Percentiles rank a stretch among this genome's conserved stretches.
These are phyloP conservation scores for Ivindomyrus marchei DNA, from an alignment of 2,113 vertebrate genomes.

Conservation along the genomic window DNA sequence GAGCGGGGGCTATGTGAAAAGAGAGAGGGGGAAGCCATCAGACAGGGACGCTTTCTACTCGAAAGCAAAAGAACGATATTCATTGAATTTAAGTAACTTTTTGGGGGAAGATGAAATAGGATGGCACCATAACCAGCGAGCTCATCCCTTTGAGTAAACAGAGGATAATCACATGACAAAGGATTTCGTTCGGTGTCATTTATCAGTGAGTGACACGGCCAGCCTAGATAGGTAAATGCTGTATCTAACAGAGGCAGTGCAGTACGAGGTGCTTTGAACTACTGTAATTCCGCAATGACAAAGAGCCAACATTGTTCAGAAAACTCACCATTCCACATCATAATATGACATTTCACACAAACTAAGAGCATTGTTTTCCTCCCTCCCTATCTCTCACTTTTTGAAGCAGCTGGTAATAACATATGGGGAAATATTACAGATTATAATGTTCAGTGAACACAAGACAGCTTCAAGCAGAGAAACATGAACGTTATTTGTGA, in stretches of 20 bases:
- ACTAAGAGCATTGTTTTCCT: neutral
- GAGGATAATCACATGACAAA: conserved; percentile 26
- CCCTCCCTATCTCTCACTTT: neutral
- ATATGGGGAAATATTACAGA: neutral
- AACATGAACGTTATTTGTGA: neutral
- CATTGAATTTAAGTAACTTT: neutral
- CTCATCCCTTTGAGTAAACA: conserved; percentile 19
- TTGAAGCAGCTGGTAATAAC: neutral
- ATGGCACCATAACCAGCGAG: neutral
- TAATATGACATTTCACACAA: neutral
- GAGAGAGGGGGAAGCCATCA: neutral
- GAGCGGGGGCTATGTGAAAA: neutral
- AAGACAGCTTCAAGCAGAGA: neutral
- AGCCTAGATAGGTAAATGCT: neutral
- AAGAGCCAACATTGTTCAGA: neutral
- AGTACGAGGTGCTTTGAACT: neutral
- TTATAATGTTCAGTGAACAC: neutral
- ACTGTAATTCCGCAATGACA: neutral
- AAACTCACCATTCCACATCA: neutral
- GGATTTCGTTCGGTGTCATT: conserved; percentile 24
- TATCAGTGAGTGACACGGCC: conserved; percentile 5
- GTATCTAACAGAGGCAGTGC: neutral
- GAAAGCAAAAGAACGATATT: neutral
- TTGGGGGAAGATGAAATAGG: conserved; percentile 2
- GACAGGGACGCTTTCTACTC: neutral